Evolutionary conservation across 1,140 invertebrate species (phyloP), one percentile per base, ranked within the genome.

Genomic region (Globodera ellingtonae): DNA sequence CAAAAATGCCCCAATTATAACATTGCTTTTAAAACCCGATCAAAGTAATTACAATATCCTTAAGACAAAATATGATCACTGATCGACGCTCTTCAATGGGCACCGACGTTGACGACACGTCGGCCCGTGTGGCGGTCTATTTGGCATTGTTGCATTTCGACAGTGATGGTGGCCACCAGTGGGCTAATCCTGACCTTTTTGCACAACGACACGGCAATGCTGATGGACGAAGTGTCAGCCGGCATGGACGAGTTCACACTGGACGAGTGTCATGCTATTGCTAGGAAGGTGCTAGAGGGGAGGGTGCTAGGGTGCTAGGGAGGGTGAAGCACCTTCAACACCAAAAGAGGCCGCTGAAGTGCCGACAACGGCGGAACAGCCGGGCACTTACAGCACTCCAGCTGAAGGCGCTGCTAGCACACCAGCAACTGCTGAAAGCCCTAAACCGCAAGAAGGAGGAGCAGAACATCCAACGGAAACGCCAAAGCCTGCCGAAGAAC

Each of bases 171-270:
- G 35, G 56, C 13, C 13, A 75, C 52, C 44, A 75, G 73, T 56
- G 46, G 35, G 21, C 18, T 75, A 44, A 18, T 65, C 18, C 46
- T 75, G 48, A 75, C 35, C 65, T 75, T 59, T 75, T 62, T 75
- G 8, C 44, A 56, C 65, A 52, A 48, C 65, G 73, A 75, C 65
- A 75, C 73, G 35, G 65, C 47, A 62, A 47, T 75, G 65, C 35
- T 75, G 48, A 8, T 75, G 56, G 48, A 75, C 46, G 18, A 75
- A 52, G 56, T 75, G 47, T 56, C 56, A 21, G 44, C 35, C 56
- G 73, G 65, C 56, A 75, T 75, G 73, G 18, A n/a, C 46, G 73
- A 21, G 52, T 75, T 59, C 46, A 56, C 56, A n/a, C n/a, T 75
- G 73, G 18, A n/a, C 46, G 73, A 21, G 52, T 75, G n/a, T 59